phyloP scores from a whole-genome alignment of 2,113 vertebrate genomes.

The Orthonyx spaldingii region DNA sequence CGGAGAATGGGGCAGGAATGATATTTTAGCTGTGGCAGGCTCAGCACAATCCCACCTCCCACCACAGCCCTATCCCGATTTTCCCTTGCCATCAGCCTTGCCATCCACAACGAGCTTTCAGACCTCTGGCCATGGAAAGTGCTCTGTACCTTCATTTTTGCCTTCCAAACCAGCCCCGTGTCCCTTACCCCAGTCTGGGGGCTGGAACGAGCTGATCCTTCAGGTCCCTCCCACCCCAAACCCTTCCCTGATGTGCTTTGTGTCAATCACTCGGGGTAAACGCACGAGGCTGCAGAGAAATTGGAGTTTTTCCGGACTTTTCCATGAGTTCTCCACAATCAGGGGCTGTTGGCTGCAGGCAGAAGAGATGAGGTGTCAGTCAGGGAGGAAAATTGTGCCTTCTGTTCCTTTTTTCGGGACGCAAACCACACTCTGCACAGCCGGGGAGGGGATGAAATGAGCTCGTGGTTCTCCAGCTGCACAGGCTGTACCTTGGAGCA shows the following conservation, averaged over 20 bases:
- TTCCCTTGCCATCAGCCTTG: neutral
- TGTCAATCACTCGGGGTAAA: neutral
- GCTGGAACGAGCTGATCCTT: neutral
- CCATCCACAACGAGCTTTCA: neutral
- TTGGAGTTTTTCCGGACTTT: neutral
- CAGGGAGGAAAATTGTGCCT: constrained; percentile 8
- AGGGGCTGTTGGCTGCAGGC: neutral
- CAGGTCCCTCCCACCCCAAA: neutral
- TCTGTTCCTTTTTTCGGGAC: neutral
- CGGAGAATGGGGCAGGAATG: neutral
- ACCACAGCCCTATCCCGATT: fast-evolving
- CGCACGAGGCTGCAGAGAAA: neutral
- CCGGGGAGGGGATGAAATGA: neutral
- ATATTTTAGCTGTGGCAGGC: fast-evolving
- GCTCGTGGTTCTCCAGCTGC: constrained; percentile 15
- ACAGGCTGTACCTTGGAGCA: neutral
- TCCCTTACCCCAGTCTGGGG: fast-evolving
- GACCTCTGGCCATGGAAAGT: neutral
- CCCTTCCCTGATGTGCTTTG: fast-evolving
- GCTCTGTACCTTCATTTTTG: neutral
- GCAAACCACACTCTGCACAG: neutral
- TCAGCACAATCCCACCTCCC: fast-evolving
- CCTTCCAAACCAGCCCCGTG: neutral
- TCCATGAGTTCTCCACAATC: neutral
- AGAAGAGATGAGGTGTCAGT: neutral